These are phyloP conservation scores for Porites cylindrica DNA, from an alignment of 92 coral and sea anemone genomes.

Conservation along the genomic window DNA sequence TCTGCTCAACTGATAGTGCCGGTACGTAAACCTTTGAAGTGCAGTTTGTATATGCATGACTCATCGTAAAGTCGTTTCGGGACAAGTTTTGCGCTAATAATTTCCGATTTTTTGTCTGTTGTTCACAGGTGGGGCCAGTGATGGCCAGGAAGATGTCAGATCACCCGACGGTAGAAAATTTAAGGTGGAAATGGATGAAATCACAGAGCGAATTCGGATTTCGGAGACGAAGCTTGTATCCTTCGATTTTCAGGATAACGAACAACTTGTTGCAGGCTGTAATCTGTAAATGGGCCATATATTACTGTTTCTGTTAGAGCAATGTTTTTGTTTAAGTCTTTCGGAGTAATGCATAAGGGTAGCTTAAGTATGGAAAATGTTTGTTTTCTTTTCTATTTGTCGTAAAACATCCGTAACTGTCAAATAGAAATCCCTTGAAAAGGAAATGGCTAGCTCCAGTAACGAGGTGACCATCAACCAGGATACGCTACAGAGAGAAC, in stretches of 20 bases:
- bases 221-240: slow-evolving; percentile 84
- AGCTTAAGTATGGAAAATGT: not conserved
- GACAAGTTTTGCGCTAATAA: not conserved
- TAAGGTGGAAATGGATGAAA: slow-evolving; percentile 69
- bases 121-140: slow-evolving; percentile 6
- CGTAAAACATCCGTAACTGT: slow-evolving; percentile 3
- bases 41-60: not conserved
- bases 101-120: slow-evolving; percentile 17
- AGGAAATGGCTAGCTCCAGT: not conserved
- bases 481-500: slow-evolving; percentile 75
- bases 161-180: slow-evolving; percentile 75
- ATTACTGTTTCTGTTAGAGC: not conserved
- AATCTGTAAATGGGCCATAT: not conserved
- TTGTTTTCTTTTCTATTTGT: not conserved
- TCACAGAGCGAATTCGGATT: slow-evolving; percentile 65
- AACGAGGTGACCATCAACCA: slow-evolving; percentile 32
- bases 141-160: slow-evolving; percentile 36
- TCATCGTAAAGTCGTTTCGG: not conserved
- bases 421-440: slow-evolving; percentile 34
- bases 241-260: not conserved
- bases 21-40: slow-evolving; percentile 13
- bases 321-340: not conserved
- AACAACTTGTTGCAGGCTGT: slow-evolving; percentile 17
- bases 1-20: not conserved
- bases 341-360: too few relatives aligned